Conservation (phyloP, 2,888 invertebrate species). For the Toxonevra muliebris region DNA sequence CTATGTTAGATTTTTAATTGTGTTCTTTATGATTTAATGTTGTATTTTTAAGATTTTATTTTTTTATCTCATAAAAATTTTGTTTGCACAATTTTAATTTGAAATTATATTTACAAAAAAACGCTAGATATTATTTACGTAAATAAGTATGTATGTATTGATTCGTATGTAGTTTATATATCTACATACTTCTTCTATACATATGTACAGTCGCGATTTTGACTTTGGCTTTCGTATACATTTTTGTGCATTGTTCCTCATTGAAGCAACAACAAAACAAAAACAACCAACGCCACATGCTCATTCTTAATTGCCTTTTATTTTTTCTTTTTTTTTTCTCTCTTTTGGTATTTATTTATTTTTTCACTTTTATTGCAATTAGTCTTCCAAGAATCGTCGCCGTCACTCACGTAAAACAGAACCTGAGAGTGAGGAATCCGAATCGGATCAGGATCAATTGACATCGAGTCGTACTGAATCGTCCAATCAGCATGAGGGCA, state of each 20-base stretch:
- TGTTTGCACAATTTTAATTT: not conserved
- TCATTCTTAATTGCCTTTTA: slow-evolving; percentile 37
- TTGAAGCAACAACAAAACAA: not conserved
- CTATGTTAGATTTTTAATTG: too few relatives aligned
- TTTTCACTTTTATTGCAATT: slow-evolving; percentile 44
- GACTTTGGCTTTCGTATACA: not conserved
- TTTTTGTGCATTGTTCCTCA: slow-evolving; percentile 1
- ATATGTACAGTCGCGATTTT: not conserved
- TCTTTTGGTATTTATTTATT: slow-evolving; percentile 34
- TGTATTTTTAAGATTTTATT: not conserved
- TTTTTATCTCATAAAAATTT: not conserved
- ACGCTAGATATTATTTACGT: not conserved
- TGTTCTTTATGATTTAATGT: too few relatives aligned
- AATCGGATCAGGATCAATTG: slow-evolving; percentile 77
- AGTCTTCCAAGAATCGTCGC: slow-evolving; percentile 70
- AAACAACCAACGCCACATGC: slow-evolving; percentile 39
- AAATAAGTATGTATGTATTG: not conserved
- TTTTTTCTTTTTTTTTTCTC: slow-evolving; percentile 34
- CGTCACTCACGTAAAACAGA: slow-evolving; percentile 73
- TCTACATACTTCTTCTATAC: not conserved
- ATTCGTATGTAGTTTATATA: too few relatives aligned
- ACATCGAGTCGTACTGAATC: slow-evolving; percentile 79
- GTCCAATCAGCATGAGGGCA: slow-evolving; percentile 77
- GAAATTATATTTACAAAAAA: not conserved
- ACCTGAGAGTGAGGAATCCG: slow-evolving; percentile 78